Base-by-base conservation (phyloP, 2,888 invertebrate species). In the Tricholauxania praeusta region DNA sequence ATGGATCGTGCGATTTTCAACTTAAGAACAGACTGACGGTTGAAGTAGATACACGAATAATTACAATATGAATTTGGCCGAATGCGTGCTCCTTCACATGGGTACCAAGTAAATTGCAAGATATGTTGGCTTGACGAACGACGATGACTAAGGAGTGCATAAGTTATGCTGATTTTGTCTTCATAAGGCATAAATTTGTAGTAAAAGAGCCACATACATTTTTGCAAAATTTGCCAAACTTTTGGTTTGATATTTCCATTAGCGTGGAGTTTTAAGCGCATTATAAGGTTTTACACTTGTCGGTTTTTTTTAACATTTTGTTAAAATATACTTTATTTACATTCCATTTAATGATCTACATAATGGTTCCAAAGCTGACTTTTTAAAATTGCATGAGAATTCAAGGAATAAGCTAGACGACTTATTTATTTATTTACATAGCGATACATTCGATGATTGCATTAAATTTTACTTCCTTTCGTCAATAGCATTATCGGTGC, bases 131-230 rank as follows among this genome's bases (percentile, higher is more conserved):
- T 28, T 28, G 28, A 28, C 28, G 28, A 7, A 39, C 39, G 62
- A 47, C 47, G 17, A 39, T 39, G 28, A 48, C 49, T n/a, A 14
- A 8, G 47, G 15, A 3, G 12, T 53, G 39, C 63, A 63, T 70
- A 62, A 70, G 53, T 63, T 70, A 70, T 70, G 70, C 52, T 70
- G 63, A 70, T 70, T 51, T 51, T 53, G 14, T 19, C 68, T 67
- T 64, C 15, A 57, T 55, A 63, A 53, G 47, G 55, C 55, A 67
- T 67, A 57, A 67, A 57, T 67, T 67, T 67, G 57, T 14, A 19
- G 47, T 5, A 22, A 49, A 63, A 14, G 28, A 17, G 57, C 6
- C 3, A 17, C 14, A 57, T 19, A 55, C 7, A 22, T 10, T 8
- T 55, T 39, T 8, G 15, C 10, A 3, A 48, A 49, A 63, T 48